A percentile compares a stretch with the other conserved stretches of the same genome.
Evolutionary conservation across 2,113 vertebrate genomes (phyloP).

Genomic region (Oryzias woworae): DNA sequence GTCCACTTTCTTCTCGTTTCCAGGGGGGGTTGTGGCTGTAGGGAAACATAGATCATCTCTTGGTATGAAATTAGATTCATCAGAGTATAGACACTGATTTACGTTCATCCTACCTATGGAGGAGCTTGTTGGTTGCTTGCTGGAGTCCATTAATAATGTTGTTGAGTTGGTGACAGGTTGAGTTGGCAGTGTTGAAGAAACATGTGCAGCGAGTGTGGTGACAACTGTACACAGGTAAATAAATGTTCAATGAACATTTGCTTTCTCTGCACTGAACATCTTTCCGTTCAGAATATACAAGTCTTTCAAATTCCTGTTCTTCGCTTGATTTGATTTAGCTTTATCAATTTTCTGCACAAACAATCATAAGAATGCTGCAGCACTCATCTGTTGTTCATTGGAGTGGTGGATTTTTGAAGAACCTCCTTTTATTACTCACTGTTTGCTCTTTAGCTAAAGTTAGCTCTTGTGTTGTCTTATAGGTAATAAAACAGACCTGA

Average conservation of each 20-base stretch:
- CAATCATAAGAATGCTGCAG: too few relatives aligned
- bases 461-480: too few relatives aligned
- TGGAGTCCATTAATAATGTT: not conserved
- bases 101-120: constrained; percentile 13
- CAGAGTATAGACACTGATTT: too few relatives aligned
- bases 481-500: too few relatives aligned
- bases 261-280: not conserved
- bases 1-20: not conserved
- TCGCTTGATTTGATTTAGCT: too few relatives aligned
- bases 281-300: too few relatives aligned
- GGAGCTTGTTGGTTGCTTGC: not conserved
- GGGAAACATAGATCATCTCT: constrained; percentile 1
- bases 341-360: too few relatives aligned
- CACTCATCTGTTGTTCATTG: too few relatives aligned
- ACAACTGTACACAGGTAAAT: not conserved
- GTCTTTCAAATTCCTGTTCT: too few relatives aligned
- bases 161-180: constrained; percentile 2
- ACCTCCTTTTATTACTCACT: too few relatives aligned
- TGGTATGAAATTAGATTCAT: not conserved
- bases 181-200: constrained; percentile 12
- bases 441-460: too few relatives aligned
- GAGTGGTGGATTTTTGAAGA: too few relatives aligned
- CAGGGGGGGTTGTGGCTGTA: constrained; percentile 12
- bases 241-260: not conserved
- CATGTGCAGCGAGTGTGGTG: not conserved